A percentile compares a stretch with the other conserved stretches of the same genome.
Conservation (phyloP, 1,140 invertebrate species). For the Tyrophagus putrescentiae region DNA sequence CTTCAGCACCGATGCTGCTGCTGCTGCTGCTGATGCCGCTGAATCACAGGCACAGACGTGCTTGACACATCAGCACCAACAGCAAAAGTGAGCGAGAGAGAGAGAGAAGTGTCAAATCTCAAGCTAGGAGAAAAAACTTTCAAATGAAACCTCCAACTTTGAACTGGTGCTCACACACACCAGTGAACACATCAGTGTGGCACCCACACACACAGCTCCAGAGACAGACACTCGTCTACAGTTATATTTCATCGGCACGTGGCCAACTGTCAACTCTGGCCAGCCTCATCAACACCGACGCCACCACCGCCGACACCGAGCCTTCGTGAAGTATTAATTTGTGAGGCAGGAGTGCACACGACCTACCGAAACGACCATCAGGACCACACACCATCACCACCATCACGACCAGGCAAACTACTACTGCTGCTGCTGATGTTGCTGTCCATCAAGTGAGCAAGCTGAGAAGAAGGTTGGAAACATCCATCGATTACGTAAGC, state of each 20-base stretch:
- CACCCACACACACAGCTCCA: neutral
- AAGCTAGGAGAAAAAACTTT: too few relatives aligned
- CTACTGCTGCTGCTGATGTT: too few relatives aligned
- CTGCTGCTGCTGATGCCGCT: neutral
- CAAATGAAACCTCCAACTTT: too few relatives aligned
- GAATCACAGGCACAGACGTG: neutral
- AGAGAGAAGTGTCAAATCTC: neutral
- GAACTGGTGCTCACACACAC: neutral
- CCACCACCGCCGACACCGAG: too few relatives aligned
- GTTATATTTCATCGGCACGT: constrained; percentile 7
- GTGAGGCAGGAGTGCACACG: neutral
- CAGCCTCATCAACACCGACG: too few relatives aligned
- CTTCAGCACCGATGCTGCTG: too few relatives aligned
- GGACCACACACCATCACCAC: neutral
- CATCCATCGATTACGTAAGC: constrained; percentile 15
- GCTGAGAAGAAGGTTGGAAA: too few relatives aligned
- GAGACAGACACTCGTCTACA: too few relatives aligned
- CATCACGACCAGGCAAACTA: neutral
- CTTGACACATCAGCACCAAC: constrained; percentile 12
- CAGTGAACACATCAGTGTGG: neutral
- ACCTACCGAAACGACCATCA: too few relatives aligned
- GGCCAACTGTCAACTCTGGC: constrained; percentile 13
- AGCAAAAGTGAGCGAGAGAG: too few relatives aligned
- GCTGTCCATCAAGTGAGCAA: too few relatives aligned
- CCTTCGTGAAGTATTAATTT: constrained; percentile 1